These are phyloP conservation scores for Actinostola sp. DNA, from an alignment of 92 coral and sea anemone genomes.

Conservation along the genomic window DNA sequence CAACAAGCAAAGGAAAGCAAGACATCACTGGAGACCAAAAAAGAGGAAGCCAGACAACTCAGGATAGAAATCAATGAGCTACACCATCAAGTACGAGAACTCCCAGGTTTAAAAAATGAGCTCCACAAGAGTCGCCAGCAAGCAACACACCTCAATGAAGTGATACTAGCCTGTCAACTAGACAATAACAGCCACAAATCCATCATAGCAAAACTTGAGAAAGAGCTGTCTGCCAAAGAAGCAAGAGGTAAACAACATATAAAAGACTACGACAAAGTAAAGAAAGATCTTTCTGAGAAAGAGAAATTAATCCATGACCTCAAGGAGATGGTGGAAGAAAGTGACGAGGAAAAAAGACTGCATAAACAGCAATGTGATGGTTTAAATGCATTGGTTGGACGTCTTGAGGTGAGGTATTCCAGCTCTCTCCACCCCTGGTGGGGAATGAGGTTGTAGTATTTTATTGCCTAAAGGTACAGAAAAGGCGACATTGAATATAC, in stretches of 20 bases:
- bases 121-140: conserved; percentile 61
- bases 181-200: conserved; percentile 53
- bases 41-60: conserved; percentile 43
- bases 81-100: conserved; percentile 52
- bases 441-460: too few species aligned
- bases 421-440: too few species aligned
- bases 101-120: conserved; percentile 55
- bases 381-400: conserved; percentile 41
- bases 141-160: conserved; percentile 38
- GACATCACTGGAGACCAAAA: conserved; percentile 39
- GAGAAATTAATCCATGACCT: conserved; percentile 30
- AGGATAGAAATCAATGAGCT: conserved; percentile 43
- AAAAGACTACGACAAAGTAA: conserved; percentile 27
- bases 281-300: conserved; percentile 38
- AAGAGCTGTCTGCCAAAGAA: conserved; percentile 33
- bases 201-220: conserved; percentile 35
- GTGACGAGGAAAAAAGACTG: conserved; percentile 23
- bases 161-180: conserved; percentile 55
- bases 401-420: conserved; percentile 60
- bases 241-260: conserved; percentile 16
- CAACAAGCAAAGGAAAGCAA: conserved; percentile 4
- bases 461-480: too few species aligned
- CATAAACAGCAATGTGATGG: conserved; percentile 37
- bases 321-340: conserved; percentile 5
- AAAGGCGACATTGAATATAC: too few species aligned